Evolutionary conservation across 2,888 invertebrate species (phyloP).

Genomic region (Drosophila koepferae): DNA sequence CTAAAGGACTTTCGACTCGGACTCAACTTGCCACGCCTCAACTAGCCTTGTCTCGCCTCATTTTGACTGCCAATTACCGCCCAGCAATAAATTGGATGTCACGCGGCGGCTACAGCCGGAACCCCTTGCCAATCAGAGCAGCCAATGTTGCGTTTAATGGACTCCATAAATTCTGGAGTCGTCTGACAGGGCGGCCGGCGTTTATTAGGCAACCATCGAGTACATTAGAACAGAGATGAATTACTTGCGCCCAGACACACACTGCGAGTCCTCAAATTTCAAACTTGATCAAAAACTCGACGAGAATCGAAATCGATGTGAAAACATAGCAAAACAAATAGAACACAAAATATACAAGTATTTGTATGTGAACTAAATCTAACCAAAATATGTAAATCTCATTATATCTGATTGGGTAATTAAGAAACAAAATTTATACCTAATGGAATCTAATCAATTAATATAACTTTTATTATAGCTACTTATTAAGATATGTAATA

Average conservation of each 20-base stretch:
- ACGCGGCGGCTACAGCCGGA: slow-evolving; percentile 30
- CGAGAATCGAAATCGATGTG: neutral
- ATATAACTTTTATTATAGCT: neutral
- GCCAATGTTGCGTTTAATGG: slow-evolving; percentile 76
- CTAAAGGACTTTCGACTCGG: slow-evolving; percentile 19
- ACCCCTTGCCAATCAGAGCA: slow-evolving; percentile 50
- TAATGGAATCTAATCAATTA: no score
- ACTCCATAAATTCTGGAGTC: slow-evolving; percentile 66
- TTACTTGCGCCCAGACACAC: slow-evolving; percentile 12
- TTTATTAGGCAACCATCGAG: slow-evolving; percentile 35
- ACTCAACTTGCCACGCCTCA: slow-evolving; percentile 2
- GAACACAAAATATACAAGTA: neutral
- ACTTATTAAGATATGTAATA: no score
- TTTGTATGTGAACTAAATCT: neutral
- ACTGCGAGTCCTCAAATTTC: neutral
- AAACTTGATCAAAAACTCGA: neutral
- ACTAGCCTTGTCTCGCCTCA: slow-evolving; percentile 1
- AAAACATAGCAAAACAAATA: no score
- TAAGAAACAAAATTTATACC: no score
- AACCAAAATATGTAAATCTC: no score
- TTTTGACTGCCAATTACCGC: slow-evolving; percentile 67
- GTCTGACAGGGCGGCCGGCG: slow-evolving; percentile 31
- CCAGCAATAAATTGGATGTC: slow-evolving; percentile 76
- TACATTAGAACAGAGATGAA: slow-evolving; percentile 35
- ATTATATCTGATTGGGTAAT: no score